Percentiles rank a stretch among this genome's conserved stretches.
Evolutionary conservation across 2,888 invertebrate genomes (phyloP).

Genomic region (Phyllotreta cruciferae): DNA sequence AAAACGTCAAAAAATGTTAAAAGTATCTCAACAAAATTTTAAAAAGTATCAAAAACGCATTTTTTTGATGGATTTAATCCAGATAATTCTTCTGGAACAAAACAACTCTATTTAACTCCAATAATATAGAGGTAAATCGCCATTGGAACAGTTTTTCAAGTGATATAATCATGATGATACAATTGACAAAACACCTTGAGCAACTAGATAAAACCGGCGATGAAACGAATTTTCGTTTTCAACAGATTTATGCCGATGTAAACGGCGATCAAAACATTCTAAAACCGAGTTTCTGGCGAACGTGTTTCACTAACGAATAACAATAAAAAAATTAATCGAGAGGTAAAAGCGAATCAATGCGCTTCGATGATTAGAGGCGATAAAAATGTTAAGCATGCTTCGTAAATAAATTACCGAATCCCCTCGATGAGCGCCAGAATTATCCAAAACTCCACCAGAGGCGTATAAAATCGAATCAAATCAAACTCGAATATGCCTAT

Average conservation of each 20-base stretch:
- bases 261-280: slow-evolving; percentile 19
- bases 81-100: no score
- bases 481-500: no score
- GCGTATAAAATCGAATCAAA: not conserved
- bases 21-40: no score
- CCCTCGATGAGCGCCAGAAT: slow-evolving; percentile 58
- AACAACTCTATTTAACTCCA: no score
- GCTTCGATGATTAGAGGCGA: slow-evolving; percentile 45
- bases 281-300: slow-evolving; percentile 13
- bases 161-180: no score
- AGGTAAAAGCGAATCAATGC: slow-evolving; percentile 18
- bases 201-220: slow-evolving; percentile 20
- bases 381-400: slow-evolving; percentile 53
- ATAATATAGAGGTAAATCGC: no score
- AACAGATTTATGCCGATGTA: slow-evolving; percentile 25
- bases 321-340: slow-evolving; percentile 31
- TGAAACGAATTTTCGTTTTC: slow-evolving; percentile 18
- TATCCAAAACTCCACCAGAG: slow-evolving; percentile 27
- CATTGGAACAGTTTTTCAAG: no score
- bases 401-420: slow-evolving; percentile 54
- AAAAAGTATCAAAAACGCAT: no score
- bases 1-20: no score
- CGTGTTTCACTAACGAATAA: slow-evolving; percentile 27
- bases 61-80: no score
- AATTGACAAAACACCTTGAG: slow-evolving; percentile 1